A percentile compares a stretch with the other conserved stretches of the same genome.
Evolutionary conservation across 2,888 invertebrate species (phyloP).

Genomic region (Halictus quadricinctus): DNA sequence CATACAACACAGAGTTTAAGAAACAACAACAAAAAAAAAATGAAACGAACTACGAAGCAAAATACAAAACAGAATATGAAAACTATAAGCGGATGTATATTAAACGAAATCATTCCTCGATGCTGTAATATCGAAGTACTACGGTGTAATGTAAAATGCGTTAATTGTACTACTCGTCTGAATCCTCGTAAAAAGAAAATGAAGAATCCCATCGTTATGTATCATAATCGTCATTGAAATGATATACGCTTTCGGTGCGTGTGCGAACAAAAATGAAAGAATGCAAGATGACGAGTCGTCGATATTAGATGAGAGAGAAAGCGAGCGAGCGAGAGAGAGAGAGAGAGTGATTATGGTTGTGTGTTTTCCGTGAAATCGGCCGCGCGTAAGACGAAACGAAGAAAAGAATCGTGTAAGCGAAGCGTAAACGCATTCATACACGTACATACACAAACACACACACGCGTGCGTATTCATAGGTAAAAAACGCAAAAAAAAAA

Average conservation of each 20-base stretch:
- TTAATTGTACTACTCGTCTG: slow-evolving; percentile 76
- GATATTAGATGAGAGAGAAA: background rate
- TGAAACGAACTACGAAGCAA: slow-evolving; percentile 13
- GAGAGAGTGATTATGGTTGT: slow-evolving; percentile 2
- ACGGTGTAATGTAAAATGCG: slow-evolving; percentile 78
- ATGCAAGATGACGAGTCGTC: background rate
- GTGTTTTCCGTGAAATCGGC: slow-evolving; percentile 34
- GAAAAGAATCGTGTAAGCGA: background rate
- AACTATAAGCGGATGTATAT: slow-evolving; percentile 61
- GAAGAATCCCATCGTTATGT: slow-evolving; percentile 73
- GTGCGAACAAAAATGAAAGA: slow-evolving; percentile 13
- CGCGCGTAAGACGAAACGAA: slow-evolving; percentile 53
- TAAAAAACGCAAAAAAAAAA: slow-evolving; percentile 12
- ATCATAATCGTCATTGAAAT: slow-evolving; percentile 51
- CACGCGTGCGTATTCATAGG: slow-evolving; percentile 58
- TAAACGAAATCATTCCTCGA: slow-evolving; percentile 81
- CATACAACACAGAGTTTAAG: background rate
- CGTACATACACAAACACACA: background rate
- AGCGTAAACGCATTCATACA: slow-evolving; percentile 34
- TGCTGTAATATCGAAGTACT: slow-evolving; percentile 79
- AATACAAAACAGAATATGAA: background rate
- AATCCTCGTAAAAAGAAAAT: slow-evolving; percentile 69
- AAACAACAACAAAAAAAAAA: background rate
- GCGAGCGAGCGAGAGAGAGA: background rate
- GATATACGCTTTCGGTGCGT: slow-evolving; percentile 55